phyloP scores from a whole-genome alignment of 2,113 vertebrate species.

The Malurus alboscapulatus region DNA sequence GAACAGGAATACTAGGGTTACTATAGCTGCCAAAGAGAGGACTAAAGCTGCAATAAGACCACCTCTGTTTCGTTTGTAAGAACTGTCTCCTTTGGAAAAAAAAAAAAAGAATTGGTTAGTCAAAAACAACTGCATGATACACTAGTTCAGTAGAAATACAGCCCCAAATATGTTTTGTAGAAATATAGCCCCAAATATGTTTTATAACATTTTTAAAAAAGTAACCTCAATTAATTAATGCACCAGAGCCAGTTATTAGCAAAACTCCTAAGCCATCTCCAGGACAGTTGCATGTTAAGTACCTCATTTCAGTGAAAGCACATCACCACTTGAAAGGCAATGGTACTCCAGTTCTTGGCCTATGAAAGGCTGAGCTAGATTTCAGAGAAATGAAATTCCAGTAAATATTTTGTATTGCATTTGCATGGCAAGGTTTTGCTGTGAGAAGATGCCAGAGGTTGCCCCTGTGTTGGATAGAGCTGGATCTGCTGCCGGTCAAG shows the following conservation, averaged over 20 bases:
- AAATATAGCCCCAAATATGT: neutral
- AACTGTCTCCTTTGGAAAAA: neutral
- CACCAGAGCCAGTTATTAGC: neutral
- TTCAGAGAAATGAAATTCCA: neutral
- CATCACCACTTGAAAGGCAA: neutral
- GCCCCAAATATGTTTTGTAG: neutral
- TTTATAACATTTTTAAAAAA: neutral
- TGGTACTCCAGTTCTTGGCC: neutral
- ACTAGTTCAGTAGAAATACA: neutral
- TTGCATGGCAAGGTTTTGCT: neutral
- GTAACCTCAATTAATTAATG: neutral
- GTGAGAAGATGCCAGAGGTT: neutral
- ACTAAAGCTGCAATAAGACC: fast-evolving
- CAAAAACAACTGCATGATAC: neutral
- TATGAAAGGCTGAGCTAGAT: neutral
- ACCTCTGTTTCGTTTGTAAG: fast-evolving
- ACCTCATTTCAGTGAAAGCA: neutral
- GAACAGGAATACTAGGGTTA: fast-evolving
- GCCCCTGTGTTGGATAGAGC: no score
- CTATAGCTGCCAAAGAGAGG: fast-evolving
- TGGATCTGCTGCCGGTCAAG: neutral
- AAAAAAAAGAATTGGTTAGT: neutral
- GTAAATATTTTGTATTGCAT: neutral
- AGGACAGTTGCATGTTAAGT: neutral
- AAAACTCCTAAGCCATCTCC: neutral